phyloP scores from a whole-genome alignment of 2,797 vertebrate genomes.

The Sebastes elongatus region DNA sequence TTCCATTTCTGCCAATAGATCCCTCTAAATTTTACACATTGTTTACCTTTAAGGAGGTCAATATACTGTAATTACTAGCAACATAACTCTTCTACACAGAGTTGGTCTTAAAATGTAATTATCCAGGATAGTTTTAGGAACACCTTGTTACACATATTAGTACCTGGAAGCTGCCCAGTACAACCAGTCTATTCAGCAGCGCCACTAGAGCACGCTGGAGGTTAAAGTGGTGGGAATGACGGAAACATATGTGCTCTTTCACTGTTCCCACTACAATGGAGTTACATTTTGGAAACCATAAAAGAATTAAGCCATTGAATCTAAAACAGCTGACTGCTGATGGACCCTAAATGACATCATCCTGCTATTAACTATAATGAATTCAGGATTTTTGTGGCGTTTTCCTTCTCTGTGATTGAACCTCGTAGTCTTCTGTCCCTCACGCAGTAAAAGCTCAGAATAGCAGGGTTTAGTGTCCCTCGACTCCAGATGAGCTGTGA shows the following conservation, averaged over 20 bases:
- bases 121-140: not conserved
- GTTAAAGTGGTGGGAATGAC: not conserved
- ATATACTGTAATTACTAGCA: not conserved
- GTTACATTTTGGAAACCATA: not conserved
- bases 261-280: not conserved
- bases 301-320: not conserved
- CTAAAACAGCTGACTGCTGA: not conserved
- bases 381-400: not conserved
- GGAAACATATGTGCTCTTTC: not conserved
- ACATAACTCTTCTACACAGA: not conserved
- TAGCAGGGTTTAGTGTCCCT: slow-evolving; percentile 65
- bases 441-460: slow-evolving; percentile 54
- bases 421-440: not conserved
- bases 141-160: not conserved
- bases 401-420: not conserved
- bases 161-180: not conserved
- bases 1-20: no score
- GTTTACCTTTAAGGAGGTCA: not conserved
- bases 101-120: not conserved
- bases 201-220: not conserved
- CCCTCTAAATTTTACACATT: no score
- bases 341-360: not conserved
- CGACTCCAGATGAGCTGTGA: slow-evolving; percentile 53
- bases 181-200: not conserved
- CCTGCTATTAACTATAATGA: not conserved